Evolutionary conservation across 1,140 invertebrate species (phyloP).

Genomic region (Latrodectus geometricus): DNA sequence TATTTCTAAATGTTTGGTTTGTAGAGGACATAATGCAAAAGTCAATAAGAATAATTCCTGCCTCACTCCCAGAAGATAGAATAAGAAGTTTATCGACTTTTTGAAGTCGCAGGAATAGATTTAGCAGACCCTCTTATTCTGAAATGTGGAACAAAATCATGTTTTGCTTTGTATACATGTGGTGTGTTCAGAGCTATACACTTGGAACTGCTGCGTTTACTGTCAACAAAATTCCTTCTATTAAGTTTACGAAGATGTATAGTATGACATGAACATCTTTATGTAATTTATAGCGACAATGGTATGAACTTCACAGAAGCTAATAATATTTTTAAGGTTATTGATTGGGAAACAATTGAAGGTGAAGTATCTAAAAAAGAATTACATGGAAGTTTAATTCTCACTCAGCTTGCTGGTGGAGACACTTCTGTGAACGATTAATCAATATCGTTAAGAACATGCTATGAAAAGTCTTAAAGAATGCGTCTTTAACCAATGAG

Average conservation of each 20-base stretch:
- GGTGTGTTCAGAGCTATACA: conserved; percentile 56
- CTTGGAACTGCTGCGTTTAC: conserved; percentile 66
- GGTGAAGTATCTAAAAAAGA: not conserved
- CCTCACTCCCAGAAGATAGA: conserved; percentile 63
- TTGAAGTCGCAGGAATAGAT: conserved; percentile 67
- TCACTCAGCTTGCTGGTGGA: not conserved
- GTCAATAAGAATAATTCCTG: not conserved
- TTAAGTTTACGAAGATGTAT: conserved; percentile 68
- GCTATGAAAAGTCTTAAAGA: conserved; percentile 6
- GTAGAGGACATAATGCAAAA: not conserved
- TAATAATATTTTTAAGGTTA: not conserved
- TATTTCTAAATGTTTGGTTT: too few relatives aligned
- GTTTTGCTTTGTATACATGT: conserved; percentile 22
- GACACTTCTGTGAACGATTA: conserved; percentile 24
- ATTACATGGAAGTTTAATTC: conserved; percentile 23
- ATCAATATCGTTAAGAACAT: not conserved
- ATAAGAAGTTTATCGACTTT: conserved; percentile 64
- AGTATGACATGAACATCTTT: conserved; percentile 65
- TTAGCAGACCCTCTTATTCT: conserved; percentile 66
- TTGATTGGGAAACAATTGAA: not conserved
- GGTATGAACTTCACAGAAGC: conserved; percentile 69
- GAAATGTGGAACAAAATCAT: conserved; percentile 49
- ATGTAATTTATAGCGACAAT: conserved; percentile 65
- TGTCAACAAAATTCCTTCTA: conserved; percentile 68
- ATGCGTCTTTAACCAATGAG: conserved; percentile 11